A percentile compares a stretch with the other conserved stretches of the same genome.
Evolutionary conservation across 2,888 invertebrate species (phyloP).

Genomic region (Dynastes tityus): DNA sequence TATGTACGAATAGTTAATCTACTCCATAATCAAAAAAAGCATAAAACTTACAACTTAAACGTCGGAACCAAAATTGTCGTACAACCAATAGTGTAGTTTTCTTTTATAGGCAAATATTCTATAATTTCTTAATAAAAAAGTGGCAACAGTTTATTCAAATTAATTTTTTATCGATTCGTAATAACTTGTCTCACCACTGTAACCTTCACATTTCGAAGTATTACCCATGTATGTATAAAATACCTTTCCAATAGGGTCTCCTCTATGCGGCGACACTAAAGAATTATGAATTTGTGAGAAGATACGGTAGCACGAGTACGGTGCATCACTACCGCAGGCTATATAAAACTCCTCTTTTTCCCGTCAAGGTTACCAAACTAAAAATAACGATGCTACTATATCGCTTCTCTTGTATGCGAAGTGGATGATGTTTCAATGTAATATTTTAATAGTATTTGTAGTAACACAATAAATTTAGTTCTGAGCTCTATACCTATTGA

Average conservation of each 20-base stretch:
- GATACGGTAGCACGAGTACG: slow-evolving; percentile 28
- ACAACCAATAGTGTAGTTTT: background rate
- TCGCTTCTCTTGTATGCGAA: background rate
- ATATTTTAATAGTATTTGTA: no score
- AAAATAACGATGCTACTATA: slow-evolving; percentile 39
- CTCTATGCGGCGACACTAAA: background rate
- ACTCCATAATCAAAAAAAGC: no score
- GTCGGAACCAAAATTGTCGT: no score
- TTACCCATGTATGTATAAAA: background rate
- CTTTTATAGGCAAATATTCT: background rate
- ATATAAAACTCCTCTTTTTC: slow-evolving; percentile 28
- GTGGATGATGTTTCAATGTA: no score
- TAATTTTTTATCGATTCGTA: slow-evolving; percentile 17
- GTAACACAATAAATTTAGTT: no score
- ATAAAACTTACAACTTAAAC: no score
- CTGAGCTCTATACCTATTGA: no score
- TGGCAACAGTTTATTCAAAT: slow-evolving; percentile 20
- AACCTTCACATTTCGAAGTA: slow-evolving; percentile 42
- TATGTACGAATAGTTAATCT: no score
- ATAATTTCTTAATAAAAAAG: background rate
- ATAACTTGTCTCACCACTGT: slow-evolving; percentile 23
- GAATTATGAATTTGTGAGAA: slow-evolving; percentile 24
- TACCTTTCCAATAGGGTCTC: slow-evolving; percentile 27
- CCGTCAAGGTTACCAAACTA: slow-evolving; percentile 44
- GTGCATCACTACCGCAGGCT: slow-evolving; percentile 17